Percentiles rank a stretch among this genome's conserved stretches.
Evolutionary conservation across 2,113 vertebrate species (phyloP).

Genomic region (Pyrgilauda ruficollis): DNA sequence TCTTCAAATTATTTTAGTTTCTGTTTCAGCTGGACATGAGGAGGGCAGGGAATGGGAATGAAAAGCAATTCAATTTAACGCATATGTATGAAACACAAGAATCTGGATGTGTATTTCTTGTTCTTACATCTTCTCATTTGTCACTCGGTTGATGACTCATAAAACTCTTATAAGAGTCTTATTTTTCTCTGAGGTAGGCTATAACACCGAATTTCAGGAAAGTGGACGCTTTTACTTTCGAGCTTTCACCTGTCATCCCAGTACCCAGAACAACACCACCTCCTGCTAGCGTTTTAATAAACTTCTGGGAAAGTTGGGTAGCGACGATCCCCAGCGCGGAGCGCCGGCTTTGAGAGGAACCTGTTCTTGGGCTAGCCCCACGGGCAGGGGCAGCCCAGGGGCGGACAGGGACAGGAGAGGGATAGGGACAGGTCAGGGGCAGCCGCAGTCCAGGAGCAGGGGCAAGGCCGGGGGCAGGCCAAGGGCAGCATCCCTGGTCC

Average conservation of each 20-base stretch:
- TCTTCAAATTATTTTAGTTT: not conserved
- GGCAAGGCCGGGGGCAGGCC: not conserved
- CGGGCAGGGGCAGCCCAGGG: not conserved
- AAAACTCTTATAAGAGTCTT: not conserved
- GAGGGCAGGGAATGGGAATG: not conserved
- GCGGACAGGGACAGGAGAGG: not conserved
- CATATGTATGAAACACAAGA: not conserved
- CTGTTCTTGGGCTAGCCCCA: not conserved
- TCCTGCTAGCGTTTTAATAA: not conserved
- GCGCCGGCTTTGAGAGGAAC: not conserved
- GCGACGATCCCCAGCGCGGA: not conserved
- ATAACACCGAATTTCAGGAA: not conserved
- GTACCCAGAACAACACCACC: not conserved
- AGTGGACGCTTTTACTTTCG: rapidly evolving
- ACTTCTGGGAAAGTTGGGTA: slow-evolving; percentile 23
- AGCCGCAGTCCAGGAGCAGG: too few species aligned
- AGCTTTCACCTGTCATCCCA: not conserved
- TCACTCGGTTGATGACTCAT: not conserved
- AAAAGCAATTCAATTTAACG: not conserved
- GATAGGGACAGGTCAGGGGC: not conserved
- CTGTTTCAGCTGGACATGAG: not conserved
- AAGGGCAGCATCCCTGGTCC: not conserved
- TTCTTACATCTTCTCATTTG: not conserved
- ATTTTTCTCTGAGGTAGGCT: not conserved
- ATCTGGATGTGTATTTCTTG: not conserved